These are phyloP conservation scores for Pomatostomus ruficeps DNA, from an alignment of 2,113 vertebrate genomes.

Conservation along the genomic window DNA sequence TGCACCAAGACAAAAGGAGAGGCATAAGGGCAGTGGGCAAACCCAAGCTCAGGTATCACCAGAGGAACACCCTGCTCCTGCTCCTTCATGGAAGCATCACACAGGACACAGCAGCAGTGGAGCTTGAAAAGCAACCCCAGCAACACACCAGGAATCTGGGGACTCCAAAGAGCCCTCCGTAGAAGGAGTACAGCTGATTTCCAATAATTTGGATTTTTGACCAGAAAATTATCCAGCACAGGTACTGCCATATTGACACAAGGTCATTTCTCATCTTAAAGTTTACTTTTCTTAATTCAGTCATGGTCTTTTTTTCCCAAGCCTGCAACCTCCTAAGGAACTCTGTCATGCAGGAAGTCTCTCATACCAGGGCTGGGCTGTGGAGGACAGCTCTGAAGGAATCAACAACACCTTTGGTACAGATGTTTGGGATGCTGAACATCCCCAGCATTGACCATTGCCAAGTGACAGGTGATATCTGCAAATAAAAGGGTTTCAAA, in stretches of 20 bases:
- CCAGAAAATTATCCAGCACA: not conserved
- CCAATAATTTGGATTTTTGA: not conserved
- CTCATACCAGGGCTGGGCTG: not conserved
- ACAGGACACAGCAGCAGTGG: not conserved
- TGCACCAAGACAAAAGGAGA: not conserved
- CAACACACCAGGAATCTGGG: not conserved
- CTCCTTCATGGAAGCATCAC: fast-evolving
- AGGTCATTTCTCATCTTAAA: not conserved
- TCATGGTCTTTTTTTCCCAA: fast-evolving
- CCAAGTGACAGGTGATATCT: not conserved
- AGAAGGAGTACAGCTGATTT: not conserved
- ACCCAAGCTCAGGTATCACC: not conserved
- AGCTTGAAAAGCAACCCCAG: not conserved
- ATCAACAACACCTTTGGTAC: not conserved
- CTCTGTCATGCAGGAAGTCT: not conserved
- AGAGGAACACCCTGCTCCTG: not conserved
- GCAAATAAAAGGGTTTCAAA: not conserved
- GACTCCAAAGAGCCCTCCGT: not conserved
- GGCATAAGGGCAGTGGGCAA: fast-evolving
- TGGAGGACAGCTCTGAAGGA: not conserved
- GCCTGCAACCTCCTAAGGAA: not conserved
- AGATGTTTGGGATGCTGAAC: not conserved
- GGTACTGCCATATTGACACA: not conserved
- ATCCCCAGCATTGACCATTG: too few relatives aligned
- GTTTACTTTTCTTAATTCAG: not conserved